Base-by-base conservation (phyloP, 2,797 vertebrate genomes). In the Pangasius larnaudii region DNA sequence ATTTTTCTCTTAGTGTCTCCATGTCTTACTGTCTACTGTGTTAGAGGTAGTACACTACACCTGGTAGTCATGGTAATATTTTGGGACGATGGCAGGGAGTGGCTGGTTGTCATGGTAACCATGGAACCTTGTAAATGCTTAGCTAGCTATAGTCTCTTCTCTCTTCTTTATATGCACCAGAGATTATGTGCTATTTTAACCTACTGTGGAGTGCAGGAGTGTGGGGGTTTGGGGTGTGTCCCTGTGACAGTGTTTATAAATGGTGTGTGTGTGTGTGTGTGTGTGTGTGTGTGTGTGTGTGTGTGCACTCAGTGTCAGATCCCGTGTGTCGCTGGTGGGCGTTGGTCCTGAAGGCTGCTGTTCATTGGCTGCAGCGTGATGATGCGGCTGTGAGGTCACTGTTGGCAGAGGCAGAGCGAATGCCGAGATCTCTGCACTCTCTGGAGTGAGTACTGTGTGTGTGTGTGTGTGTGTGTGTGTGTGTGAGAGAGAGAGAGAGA, bases 311-410 rank as follows among this genome's bases (percentile, higher is more conserved):
- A 99, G 98, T 97, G 86, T 96, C 97, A 0, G 99, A 99, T 11
- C 87, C 97, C 39, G 96, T 99, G 93, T 98, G 98, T 92, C 96
- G 97, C 0, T 99, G 99, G 98, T 99, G 99, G 99, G 97, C 97
- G 1, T 93, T 97, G 51, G 97, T 98, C 0, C 94, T 99, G 87
- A 97, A 97, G 19, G 96, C 98, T 59, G 96, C 96, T 0, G 94
- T 98, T 51, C 91, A 96, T 88, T 99, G 98, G 99, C 97, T 99
- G 89, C 96, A 97, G 92, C 98, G 98, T 6, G 98, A 99, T 0
- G 98, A 99, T 0, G 90, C 91, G 0, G 92, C 95, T 0, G 97
- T 98, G 91, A 97, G 94, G 89, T 95, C 95, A 6, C 96, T 97
- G 86, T 95, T 98, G 86, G 91, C 95, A 0, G 97, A 98, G 91